These are phyloP conservation scores for Stramonita haemastoma DNA, from an alignment of 2,888 invertebrate species.

Conservation along the genomic window DNA sequence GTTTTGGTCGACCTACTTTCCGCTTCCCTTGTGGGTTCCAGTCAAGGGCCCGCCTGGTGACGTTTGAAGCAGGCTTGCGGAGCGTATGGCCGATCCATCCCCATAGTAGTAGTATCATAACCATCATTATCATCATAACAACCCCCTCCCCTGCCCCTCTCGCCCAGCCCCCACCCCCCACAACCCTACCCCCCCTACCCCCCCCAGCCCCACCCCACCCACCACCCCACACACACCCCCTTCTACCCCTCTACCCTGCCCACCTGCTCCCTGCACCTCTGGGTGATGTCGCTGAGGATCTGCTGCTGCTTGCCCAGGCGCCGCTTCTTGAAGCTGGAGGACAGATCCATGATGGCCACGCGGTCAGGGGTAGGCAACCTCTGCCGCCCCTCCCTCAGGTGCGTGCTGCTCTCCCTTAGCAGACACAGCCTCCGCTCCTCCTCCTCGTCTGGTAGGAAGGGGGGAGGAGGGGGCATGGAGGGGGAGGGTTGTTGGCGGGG, in stretches of 20 bases:
- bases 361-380: constrained; percentile 66
- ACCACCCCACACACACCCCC: not conserved
- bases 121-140: too few species aligned
- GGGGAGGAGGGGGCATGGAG: constrained; percentile 52
- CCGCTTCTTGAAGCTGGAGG: constrained; percentile 65
- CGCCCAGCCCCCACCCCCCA: too few species aligned
- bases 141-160: not conserved
- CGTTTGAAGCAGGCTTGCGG: too few species aligned
- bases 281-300: constrained; percentile 67
- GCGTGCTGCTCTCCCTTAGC: constrained; percentile 56
- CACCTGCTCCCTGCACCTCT: constrained; percentile 66
- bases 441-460: constrained; percentile 56
- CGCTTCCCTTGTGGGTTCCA: too few species aligned
- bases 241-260: not conserved
- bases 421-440: constrained; percentile 54
- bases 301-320: constrained; percentile 70
- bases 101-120: too few species aligned
- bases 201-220: not conserved
- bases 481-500: constrained; percentile 31
- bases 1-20: too few species aligned
- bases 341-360: constrained; percentile 65
- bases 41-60: too few species aligned
- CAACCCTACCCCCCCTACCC: too few species aligned
- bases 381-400: constrained; percentile 57
- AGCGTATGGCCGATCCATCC: too few species aligned